phyloP scores from a whole-genome alignment of 2,113 vertebrate genomes.

The Pteropus alecto region DNA sequence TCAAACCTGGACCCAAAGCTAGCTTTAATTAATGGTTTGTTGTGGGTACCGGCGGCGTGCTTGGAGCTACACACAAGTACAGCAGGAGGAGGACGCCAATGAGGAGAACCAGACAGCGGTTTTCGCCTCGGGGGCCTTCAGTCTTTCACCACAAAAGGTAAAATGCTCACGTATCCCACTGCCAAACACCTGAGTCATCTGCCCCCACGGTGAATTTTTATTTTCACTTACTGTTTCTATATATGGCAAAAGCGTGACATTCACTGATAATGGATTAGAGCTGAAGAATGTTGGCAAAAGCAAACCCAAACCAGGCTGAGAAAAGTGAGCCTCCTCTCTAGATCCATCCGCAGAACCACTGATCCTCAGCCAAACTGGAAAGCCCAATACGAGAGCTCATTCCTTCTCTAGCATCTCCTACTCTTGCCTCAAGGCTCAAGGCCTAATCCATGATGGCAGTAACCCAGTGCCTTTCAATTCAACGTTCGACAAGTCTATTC shows the following conservation, averaged over 20 bases:
- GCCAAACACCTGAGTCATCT: slow-evolving; percentile 62
- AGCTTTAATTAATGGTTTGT: slow-evolving; percentile 24
- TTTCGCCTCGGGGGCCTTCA: slow-evolving; percentile 29
- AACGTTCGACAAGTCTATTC: neutral
- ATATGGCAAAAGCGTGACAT: slow-evolving; percentile 27
- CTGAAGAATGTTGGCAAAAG: neutral
- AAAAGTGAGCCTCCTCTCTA: neutral
- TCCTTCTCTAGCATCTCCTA: neutral
- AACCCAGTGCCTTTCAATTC: neutral
- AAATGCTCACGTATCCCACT: slow-evolving; percentile 11
- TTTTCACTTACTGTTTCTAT: slow-evolving; percentile 42
- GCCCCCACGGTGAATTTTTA: neutral
- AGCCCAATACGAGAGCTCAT: neutral
- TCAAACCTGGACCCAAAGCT: neutral
- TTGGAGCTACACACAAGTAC: slow-evolving; percentile 13
- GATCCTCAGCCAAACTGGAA: neutral
- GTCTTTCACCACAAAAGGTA: slow-evolving; percentile 34
- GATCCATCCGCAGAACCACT: neutral
- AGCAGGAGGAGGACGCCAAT: neutral
- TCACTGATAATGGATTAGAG: neutral
- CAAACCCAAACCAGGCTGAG: neutral
- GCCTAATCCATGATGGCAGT: neutral
- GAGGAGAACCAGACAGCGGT: slow-evolving; percentile 35
- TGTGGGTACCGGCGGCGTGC: neutral
- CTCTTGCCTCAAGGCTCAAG: neutral